Evolutionary conservation across 2,888 invertebrate genomes (phyloP), one percentile per base, ranked within the genome.

Genomic region (Urechis unicinctus): DNA sequence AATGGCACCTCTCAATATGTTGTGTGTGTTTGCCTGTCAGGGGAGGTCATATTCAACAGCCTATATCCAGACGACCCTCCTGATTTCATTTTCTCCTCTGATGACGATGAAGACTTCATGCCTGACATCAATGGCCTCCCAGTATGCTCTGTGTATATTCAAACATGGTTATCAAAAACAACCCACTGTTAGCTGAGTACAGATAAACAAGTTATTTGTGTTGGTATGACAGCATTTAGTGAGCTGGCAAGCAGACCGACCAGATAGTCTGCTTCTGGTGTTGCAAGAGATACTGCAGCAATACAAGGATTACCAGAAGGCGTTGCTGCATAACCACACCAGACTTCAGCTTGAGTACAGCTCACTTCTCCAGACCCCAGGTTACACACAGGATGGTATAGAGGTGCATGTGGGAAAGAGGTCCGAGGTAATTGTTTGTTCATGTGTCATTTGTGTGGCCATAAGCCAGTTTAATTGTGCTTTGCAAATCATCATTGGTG

Each of bases 21-120:
- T 26, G 3, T 22, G 49, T 54, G n/a, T 21, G 43, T 29, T 28
- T 26, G 25, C 50, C 52, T 68, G 67, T 24, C 60, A 77, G 77
- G 88, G 86, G 85, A 86, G 68, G 80, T 88, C 17, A 78, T 87
- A 57, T 88, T 88, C 76, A 85, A 87, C 71, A 77, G 80, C 0
- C 75, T 81, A 21, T 78, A 80, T 49, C 85, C 85, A 4, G 83
- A 85, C 74, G 83, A 85, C 68, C 85, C 87, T 3, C 88, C 88
- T 1, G 88, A 88, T 72, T 87, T 88, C 70, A 81, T 85, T 66
- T 88, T 88, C 74, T 83, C 68, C 9, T 52, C 65, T 42, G 73
- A 86, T 63, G 86, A 88, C 72, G 83, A 84, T n/a, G n/a, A n/a
- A 43, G 80, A 78, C 50, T 88, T 88, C 73, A 75, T 85, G 28